Percentiles rank a stretch among this genome's conserved stretches.
phyloP scores from a whole-genome alignment of 2,888 invertebrate genomes.

The Agrochola litura region DNA sequence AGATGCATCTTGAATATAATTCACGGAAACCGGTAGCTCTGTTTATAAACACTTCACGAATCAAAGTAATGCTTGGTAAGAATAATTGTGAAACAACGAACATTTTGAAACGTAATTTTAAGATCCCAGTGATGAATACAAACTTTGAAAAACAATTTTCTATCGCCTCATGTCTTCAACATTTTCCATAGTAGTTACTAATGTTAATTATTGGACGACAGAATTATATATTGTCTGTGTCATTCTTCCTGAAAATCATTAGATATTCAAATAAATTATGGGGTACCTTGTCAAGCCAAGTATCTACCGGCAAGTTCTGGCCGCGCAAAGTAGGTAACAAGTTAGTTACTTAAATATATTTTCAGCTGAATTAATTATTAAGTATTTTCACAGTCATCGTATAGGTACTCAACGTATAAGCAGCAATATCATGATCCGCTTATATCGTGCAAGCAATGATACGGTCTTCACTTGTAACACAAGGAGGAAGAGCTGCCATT shows the following conservation, averaged over 20 bases:
- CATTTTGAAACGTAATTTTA: slow-evolving; percentile 78
- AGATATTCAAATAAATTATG: slow-evolving; percentile 50
- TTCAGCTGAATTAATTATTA: slow-evolving; percentile 50
- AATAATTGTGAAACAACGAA: slow-evolving; percentile 85
- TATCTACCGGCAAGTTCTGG: slow-evolving; percentile 47
- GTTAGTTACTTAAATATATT: slow-evolving; percentile 39
- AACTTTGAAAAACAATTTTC: slow-evolving; percentile 57
- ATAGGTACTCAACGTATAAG: slow-evolving; percentile 10
- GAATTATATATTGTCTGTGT: slow-evolving; percentile 54
- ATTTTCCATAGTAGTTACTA: slow-evolving; percentile 50
- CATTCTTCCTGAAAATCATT: slow-evolving; percentile 54
- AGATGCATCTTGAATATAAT: slow-evolving; percentile 47
- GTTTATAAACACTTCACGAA: slow-evolving; percentile 63
- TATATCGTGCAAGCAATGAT: slow-evolving; percentile 48
- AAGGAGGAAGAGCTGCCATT: slow-evolving; percentile 13
- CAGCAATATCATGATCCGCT: slow-evolving; percentile 35
- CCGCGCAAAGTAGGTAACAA: slow-evolving; percentile 39
- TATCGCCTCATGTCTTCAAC: slow-evolving; percentile 58
- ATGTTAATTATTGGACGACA: slow-evolving; percentile 54
- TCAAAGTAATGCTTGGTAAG: slow-evolving; percentile 71
- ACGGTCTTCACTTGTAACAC: slow-evolving; percentile 33
- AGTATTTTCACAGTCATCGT: slow-evolving; percentile 48
- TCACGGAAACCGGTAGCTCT: slow-evolving; percentile 54
- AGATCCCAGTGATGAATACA: slow-evolving; percentile 65
- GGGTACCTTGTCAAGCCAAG: slow-evolving; percentile 44